phyloP scores from a whole-genome alignment of 2,888 invertebrate species.

The Mesorhabditis spiculigera region DNA sequence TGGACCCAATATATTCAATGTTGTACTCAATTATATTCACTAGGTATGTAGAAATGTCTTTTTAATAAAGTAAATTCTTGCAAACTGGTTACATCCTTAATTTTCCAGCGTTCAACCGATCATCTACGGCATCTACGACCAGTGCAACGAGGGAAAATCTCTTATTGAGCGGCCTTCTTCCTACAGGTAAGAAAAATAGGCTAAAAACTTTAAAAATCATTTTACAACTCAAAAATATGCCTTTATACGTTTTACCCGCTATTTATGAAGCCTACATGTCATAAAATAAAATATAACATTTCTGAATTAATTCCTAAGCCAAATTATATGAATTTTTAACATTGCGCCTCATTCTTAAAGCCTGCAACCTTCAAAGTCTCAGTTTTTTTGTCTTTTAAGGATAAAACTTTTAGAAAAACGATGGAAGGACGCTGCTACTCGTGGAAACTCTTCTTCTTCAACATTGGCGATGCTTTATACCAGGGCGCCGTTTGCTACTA shows the following conservation, averaged over 20 bases:
- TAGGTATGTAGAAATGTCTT: constrained; percentile 62
- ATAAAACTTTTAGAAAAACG: background rate
- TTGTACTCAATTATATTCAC: constrained; percentile 91
- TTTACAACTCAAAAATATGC: too few relatives aligned
- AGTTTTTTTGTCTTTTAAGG: background rate
- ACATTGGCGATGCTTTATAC: constrained; percentile 82
- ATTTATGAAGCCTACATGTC: too few relatives aligned
- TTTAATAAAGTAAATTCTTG: background rate
- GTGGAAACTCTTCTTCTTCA: constrained; percentile 75
- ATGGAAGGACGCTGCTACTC: constrained; percentile 23
- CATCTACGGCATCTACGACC: constrained; percentile 89
- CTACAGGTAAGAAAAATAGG: background rate
- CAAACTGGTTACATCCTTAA: background rate
- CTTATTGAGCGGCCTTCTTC: background rate
- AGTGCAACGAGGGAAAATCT: constrained; percentile 65
- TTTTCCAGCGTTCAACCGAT: constrained; percentile 67
- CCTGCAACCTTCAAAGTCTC: background rate
- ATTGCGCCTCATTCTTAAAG: background rate
- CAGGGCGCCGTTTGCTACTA: constrained; percentile 88
- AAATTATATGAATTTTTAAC: too few relatives aligned
- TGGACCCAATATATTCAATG: constrained; percentile 90
- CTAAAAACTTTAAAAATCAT: too few relatives aligned
- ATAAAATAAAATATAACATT: too few relatives aligned
- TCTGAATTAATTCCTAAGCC: too few relatives aligned
- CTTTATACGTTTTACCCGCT: too few relatives aligned